Conservation (phyloP, 2,797 vertebrate genomes). For the Micropoecilia bifurca region DNA sequence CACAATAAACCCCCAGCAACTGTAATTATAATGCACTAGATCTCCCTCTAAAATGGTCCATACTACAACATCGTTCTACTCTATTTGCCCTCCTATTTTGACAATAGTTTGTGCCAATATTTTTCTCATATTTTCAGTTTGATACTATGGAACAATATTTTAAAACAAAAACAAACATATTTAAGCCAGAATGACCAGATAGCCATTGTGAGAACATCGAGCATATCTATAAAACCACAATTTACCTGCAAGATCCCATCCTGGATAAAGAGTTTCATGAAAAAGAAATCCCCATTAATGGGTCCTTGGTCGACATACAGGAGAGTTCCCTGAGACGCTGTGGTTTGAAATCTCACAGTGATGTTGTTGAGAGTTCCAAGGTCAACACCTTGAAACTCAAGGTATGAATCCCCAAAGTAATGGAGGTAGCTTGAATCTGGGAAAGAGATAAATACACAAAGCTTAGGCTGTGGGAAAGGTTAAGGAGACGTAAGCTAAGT, state of each 20-base stretch:
- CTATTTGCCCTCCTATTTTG: not conserved
- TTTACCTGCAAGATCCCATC: slow-evolving; percentile 78
- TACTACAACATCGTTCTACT: not conserved
- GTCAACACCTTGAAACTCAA: slow-evolving; percentile 85
- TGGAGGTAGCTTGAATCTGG: slow-evolving; percentile 77
- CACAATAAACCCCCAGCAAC: not conserved
- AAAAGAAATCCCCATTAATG: slow-evolving; percentile 64
- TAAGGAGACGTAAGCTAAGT: slow-evolving; percentile 30
- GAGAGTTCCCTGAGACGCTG: slow-evolving; percentile 76
- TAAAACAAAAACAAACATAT: not conserved
- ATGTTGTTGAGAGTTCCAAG: slow-evolving; percentile 80
- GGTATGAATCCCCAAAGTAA: slow-evolving; percentile 85
- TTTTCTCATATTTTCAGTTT: not conserved
- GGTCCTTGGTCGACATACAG: slow-evolving; percentile 81
- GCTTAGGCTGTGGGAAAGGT: not conserved
- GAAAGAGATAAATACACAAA: slow-evolving; percentile 30
- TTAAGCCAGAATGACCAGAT: not conserved
- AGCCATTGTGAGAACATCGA: not conserved
- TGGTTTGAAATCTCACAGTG: slow-evolving; percentile 84
- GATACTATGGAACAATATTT: not conserved
- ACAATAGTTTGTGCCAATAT: not conserved
- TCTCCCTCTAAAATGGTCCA: too few relatives aligned
- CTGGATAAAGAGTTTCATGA: slow-evolving; percentile 81
- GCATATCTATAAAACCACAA: not conserved
- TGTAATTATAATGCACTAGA: not conserved